A percentile compares a stretch with the other conserved stretches of the same genome.
phyloP scores from a whole-genome alignment of 2,113 vertebrate genomes.

The Pygoscelis adeliae region DNA sequence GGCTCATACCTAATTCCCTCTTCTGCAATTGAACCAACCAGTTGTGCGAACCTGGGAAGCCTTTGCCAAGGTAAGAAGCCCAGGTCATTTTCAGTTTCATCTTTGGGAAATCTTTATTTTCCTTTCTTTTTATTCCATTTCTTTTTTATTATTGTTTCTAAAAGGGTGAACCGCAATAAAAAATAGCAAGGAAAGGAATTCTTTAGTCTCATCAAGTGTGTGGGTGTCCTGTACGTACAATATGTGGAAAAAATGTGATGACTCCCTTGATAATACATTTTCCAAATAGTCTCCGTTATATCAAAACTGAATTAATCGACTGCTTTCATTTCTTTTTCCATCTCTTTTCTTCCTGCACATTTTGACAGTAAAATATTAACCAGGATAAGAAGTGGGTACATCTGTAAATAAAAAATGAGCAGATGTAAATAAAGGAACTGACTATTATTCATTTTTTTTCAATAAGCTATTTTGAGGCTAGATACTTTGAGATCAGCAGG shows the following conservation, averaged over 20 bases:
- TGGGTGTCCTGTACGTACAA: not conserved
- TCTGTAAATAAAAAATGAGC: not conserved
- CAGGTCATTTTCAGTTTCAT: not conserved
- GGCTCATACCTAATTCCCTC: conserved; percentile 81
- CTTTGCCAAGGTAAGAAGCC: conserved; percentile 89
- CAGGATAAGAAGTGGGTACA: not conserved
- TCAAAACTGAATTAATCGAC: not conserved
- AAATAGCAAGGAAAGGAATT: conserved; percentile 17
- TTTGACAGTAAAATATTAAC: conserved; percentile 14
- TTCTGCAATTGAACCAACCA: conserved; percentile 74
- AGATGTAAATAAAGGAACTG: not conserved
- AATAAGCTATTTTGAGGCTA: not conserved
- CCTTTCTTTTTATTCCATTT: not conserved
- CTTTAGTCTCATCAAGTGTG: not conserved
- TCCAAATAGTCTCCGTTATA: not conserved
- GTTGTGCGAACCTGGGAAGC: conserved; percentile 81
- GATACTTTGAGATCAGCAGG: not conserved
- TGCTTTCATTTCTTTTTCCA: conserved; percentile 18
- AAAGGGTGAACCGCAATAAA: conserved; percentile 5
- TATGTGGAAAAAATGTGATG: conserved; percentile 46
- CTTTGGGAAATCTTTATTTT: not conserved
- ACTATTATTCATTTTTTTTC: not conserved
- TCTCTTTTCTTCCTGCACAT: conserved; percentile 11
- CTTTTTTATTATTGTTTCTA: not conserved
- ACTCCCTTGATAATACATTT: conserved; percentile 2